Conservation (phyloP, 2,888 invertebrate genomes). For the Callimorpha dominula region DNA sequence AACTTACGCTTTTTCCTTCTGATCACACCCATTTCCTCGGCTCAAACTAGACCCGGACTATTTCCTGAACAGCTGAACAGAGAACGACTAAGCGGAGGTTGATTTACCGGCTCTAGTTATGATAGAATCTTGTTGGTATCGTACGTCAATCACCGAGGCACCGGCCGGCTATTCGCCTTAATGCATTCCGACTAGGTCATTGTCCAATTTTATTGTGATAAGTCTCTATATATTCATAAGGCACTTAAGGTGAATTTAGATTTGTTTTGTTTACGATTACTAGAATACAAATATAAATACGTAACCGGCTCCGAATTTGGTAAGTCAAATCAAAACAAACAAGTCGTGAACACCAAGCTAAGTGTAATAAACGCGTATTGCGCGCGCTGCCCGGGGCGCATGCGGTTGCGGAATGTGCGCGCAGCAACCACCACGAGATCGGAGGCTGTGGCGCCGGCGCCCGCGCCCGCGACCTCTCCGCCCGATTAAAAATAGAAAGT, state of each 20-base stretch:
- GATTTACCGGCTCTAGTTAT: constrained; percentile 60
- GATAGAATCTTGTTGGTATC: constrained; percentile 65
- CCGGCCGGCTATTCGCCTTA: constrained; percentile 69
- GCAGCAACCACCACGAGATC: constrained; percentile 71
- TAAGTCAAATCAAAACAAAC: constrained; percentile 59
- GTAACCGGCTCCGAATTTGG: constrained; percentile 34
- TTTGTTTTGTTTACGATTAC: constrained; percentile 36
- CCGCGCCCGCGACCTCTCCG: constrained; percentile 78
- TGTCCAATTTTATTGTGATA: constrained; percentile 63
- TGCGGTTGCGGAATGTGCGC: constrained; percentile 81
- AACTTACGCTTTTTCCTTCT: constrained; percentile 85
- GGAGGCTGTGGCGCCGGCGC: constrained; percentile 81
- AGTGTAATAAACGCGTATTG: constrained; percentile 59
- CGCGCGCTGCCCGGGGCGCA: constrained; percentile 81
- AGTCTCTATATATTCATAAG: constrained; percentile 23
- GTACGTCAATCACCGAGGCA: constrained; percentile 71
- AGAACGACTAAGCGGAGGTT: constrained; percentile 54
- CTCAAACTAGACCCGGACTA: constrained; percentile 61
- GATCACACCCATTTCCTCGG: constrained; percentile 81
- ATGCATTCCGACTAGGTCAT: constrained; percentile 79
- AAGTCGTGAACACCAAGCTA: constrained; percentile 55
- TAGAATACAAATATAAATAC: constrained; percentile 20
- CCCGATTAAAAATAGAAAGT: constrained; percentile 86
- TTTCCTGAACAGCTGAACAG: constrained; percentile 69
- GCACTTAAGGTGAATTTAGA: constrained; percentile 30